phyloP scores from a whole-genome alignment of 2,113 vertebrate genomes.

The Atractosteus spatula region DNA sequence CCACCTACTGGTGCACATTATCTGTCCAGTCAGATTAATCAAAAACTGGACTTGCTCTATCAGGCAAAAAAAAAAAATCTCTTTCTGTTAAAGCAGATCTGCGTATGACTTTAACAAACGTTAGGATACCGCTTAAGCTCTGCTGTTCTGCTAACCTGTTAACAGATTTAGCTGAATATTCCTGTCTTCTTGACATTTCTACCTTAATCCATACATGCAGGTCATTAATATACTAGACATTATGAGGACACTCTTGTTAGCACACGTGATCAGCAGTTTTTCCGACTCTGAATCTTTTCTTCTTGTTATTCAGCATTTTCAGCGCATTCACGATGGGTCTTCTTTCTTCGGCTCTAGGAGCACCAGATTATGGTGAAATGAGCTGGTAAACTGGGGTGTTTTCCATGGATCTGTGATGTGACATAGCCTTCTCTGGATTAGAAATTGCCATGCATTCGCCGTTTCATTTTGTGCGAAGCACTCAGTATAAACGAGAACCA shows the following conservation, averaged over 20 bases:
- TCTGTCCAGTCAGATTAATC: neutral
- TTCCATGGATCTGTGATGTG: too few relatives aligned
- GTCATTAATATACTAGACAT: constrained; percentile 40
- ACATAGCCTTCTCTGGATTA: too few relatives aligned
- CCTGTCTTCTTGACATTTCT: constrained; percentile 28
- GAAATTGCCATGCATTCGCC: too few relatives aligned
- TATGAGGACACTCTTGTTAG: constrained; percentile 29
- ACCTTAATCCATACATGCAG: constrained; percentile 35
- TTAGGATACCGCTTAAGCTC: constrained; percentile 25
- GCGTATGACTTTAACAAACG: constrained; percentile 19
- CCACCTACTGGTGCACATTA: constrained; percentile 10
- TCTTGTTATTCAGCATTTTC: constrained; percentile 14
- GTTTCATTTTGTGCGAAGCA: too few relatives aligned
- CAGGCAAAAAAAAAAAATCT: constrained; percentile 21
- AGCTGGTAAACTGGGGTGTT: too few relatives aligned
- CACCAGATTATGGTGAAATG: neutral
- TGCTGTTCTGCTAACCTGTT: constrained; percentile 21
- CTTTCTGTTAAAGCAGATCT: neutral
- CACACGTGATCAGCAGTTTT: constrained; percentile 1
- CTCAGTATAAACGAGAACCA: too few relatives aligned
- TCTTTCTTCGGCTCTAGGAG: neutral
- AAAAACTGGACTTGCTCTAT: neutral
- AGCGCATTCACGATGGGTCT: neutral
- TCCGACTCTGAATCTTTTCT: neutral
- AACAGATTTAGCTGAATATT: constrained; percentile 25